phyloP scores from a whole-genome alignment of 2,113 vertebrate genomes.

The chimpanzee (Pan troglodytes) region NHGRI_mPanTro3-v2.1_pri NC_072415.2:68237001-68237500 shows the following conservation, averaged over 20 bases:
- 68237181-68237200: background rate
- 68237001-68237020: too few relatives aligned
- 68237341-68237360: background rate
- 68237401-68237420: background rate
- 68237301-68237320: background rate
- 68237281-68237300: fast-evolving
- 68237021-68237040: background rate
- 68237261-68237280: background rate
- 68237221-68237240: fast-evolving
- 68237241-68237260: fast-evolving
- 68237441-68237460: background rate
- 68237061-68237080: background rate
- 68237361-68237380: background rate
- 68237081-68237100: background rate
- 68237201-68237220: background rate
- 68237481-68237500: background rate
- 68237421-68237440: fast-evolving
- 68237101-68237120: background rate
- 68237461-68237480: background rate
- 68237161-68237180: background rate
- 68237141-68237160: background rate
- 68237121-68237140: background rate
- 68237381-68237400: background rate
- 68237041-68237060: background rate
- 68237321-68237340: fast-evolving